Percentiles rank a stretch among this genome's conserved stretches.
phyloP scores from a whole-genome alignment of 2,113 vertebrate genomes.

The Psephotus haematonotus region DNA sequence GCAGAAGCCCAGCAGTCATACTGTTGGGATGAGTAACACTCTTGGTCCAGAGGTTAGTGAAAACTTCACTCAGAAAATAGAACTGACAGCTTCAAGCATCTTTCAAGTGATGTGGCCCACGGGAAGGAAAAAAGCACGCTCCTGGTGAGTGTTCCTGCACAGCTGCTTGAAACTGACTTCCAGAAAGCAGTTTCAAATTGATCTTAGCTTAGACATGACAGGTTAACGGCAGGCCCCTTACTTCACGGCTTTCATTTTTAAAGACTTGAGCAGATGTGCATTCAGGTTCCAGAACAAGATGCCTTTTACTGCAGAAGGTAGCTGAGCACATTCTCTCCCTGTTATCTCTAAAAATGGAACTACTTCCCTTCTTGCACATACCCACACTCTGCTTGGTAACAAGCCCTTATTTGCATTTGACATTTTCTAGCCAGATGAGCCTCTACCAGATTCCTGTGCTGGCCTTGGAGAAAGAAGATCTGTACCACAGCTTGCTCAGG shows the following conservation, averaged over 20 bases:
- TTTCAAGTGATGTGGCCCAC: not conserved
- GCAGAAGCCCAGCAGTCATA: not conserved
- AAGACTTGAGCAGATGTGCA: constrained; percentile 13
- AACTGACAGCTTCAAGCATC: not conserved
- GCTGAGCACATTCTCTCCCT: constrained; percentile 20
- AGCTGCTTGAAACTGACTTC: not conserved
- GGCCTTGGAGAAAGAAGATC: constrained; percentile 69
- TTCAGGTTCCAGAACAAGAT: constrained; percentile 28
- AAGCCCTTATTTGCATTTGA: constrained; percentile 15
- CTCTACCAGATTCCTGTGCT: not conserved
- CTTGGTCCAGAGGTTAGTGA: not conserved
- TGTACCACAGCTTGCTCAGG: constrained; percentile 81
- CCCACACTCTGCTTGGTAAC: constrained; percentile 14
- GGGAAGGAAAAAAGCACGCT: not conserved
- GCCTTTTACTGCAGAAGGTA: not conserved
- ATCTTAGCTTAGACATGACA: not conserved
- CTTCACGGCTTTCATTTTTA: not conserved
- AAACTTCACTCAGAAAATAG: not conserved
- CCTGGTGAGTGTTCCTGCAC: not conserved
- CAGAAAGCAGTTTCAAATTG: not conserved
- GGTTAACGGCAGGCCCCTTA: not conserved
- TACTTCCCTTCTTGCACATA: constrained; percentile 9
- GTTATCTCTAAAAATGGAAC: constrained; percentile 26
- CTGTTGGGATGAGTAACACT: not conserved
- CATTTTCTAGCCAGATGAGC: constrained; percentile 55